Base-by-base conservation (phyloP, 1,140 invertebrate species). In the Chironomus striatipennis region DNA sequence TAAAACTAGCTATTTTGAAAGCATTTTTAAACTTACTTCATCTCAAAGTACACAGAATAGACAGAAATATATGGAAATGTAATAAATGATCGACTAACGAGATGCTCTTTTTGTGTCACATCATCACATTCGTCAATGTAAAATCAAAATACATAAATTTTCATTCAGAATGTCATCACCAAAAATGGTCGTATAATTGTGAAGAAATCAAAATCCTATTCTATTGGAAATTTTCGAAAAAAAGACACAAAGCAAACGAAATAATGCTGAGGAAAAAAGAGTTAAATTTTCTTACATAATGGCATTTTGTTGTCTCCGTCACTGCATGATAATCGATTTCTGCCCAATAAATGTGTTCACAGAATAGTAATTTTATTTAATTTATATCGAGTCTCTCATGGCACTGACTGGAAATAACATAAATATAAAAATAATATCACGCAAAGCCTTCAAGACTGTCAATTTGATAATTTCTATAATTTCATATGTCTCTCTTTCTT, bases 401-500 rank as follows among this genome's bases (percentile, higher is more conserved):
- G 47, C 8, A 57, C 12, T 57, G 47, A 57, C 47, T 57, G 12
- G n/a, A 20, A 70, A 70, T 70, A 17, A 70, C 47, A 57, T 15
- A 57, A 1, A 67, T 2, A 70, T 70, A 70, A 70, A 70, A 70
- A 70, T 70, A 70, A 20, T 70, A 70, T 21, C 65, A 70, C 65
- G 65, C 65, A 70, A 34, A 70, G 47, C 65, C 65, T 20, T 70
- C 18, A n/a, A 70, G 47, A 12, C 65, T 70, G 65, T 70, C 65
- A 70, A 70, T 70, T 70, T 70, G 65, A 70, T 70, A 70, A 70
- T 70, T 70, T 70, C 65, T 18, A 70, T 70, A 70, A 70, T 70
- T 70, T 70, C 10, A 21, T 70, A 6, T 70, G 2, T 70, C 65
- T 67, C 3, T 20, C 65, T 9, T 70, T 70, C 2, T 57, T 2